phyloP scores from a whole-genome alignment of 2,888 invertebrate species.

The Leptarthrus brevirostris region DNA sequence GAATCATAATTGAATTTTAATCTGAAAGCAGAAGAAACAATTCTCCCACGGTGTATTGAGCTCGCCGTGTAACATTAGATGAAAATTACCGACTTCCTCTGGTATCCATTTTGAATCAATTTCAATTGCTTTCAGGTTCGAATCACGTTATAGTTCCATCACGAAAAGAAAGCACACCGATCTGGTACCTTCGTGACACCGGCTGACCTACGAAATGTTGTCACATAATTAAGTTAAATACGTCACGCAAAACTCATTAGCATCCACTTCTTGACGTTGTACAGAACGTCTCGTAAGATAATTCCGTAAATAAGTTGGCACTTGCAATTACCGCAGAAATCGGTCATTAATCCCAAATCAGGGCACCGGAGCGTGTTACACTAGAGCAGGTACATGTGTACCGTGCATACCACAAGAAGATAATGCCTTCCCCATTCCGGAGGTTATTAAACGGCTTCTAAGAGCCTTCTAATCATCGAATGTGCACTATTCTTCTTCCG shows the following conservation, averaged over 20 bases:
- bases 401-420: too few relatives aligned
- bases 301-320: not conserved
- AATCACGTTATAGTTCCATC: conserved; percentile 49
- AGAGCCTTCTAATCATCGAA: conserved; percentile 1
- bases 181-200: conserved; percentile 28
- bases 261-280: conserved; percentile 13
- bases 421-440: not conserved
- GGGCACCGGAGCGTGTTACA: conserved; percentile 24
- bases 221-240: conserved; percentile 48
- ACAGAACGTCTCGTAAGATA: not conserved
- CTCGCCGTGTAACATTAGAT: conserved; percentile 28
- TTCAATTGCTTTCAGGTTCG: conserved; percentile 38
- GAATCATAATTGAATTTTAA: conserved; percentile 39
- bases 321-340: conserved; percentile 10
- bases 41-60: conserved; percentile 37
- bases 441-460: not conserved
- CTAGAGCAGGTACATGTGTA: too few relatives aligned
- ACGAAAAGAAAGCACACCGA: conserved; percentile 47
- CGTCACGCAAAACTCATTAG: conserved; percentile 47
- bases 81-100: conserved; percentile 39
- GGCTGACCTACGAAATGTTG: conserved; percentile 32
- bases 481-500: conserved; percentile 20
- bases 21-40: conserved; percentile 2
- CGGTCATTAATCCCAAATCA: conserved; percentile 28
- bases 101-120: conserved; percentile 39